Base-by-base conservation (phyloP, 2,888 invertebrate species). In the Falcaria lacertinaria region DNA sequence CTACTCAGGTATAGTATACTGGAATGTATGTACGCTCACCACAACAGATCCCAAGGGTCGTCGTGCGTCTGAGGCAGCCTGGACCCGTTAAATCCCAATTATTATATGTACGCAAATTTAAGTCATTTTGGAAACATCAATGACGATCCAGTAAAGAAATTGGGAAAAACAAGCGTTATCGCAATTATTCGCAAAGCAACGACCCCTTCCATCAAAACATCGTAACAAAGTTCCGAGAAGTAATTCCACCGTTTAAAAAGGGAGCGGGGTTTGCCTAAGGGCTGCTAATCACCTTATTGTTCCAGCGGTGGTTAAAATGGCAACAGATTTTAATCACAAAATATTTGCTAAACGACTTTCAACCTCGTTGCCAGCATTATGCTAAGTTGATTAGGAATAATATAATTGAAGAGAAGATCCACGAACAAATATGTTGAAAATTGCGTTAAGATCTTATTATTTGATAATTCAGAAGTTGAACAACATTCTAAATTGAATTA, bases 231-330 rank as follows among this genome's bases (percentile, higher is more conserved):
- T 79, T 78, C 69, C 48, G 54, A 55, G 65, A 69, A 75, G 64
- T 69, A 70, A 73, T 73, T 69, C 61, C 61, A 66, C 63, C 68
- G 67, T 62, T 71, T 57, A 63, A 69, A 69, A 65, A 59, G 65
- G 69, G 61, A 50, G 50, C 46, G 46, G 67, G 60, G 54, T 53
- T 61, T 59, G 64, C 70, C 67, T 60, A 61, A 72, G 74, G 74
- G 79, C 66, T 60, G 69, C 72, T 77, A 76, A 78, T 77, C 71
- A 74, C 71, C 70, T 66, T 65, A 74, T 78, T 77, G 74, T 78
- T 73, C 61, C 63, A 64, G 55, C 48, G 55, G 54, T 59, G 60
- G 53, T 46, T 57, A 57, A 57, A 61, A 63, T 52, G 51, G 61
- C 60, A 64, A 56, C 62, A 64, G 60, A 63, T 58, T 61, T 61